Conservation (phyloP, 2,113 vertebrate species). For the Hipposideros armiger region DNA sequence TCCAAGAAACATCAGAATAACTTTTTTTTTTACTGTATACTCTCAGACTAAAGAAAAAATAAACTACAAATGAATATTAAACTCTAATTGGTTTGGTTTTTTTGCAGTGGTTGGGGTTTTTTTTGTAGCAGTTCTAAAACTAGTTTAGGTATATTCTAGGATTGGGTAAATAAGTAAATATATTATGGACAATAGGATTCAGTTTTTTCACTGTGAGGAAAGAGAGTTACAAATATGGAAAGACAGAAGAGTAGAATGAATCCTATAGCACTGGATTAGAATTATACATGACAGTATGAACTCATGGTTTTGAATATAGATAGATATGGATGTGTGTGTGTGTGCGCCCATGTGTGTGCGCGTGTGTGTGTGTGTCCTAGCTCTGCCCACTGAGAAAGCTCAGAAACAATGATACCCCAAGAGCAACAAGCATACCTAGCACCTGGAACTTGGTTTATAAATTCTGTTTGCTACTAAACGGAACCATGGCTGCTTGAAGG, state of each 20-base stretch:
- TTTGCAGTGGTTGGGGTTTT: not conserved
- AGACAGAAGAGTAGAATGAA: not conserved
- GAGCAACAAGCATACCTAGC: not conserved
- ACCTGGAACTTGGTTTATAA: conserved; percentile 19
- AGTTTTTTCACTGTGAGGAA: not conserved
- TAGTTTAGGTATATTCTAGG: conserved; percentile 12
- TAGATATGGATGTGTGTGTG: not conserved
- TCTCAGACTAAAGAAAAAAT: conserved; percentile 6
- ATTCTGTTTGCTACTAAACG: conserved; percentile 28
- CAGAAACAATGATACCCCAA: not conserved
- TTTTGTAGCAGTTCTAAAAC: not conserved
- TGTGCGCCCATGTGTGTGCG: not conserved
- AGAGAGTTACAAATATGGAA: conserved; percentile 32
- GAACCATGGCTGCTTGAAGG: not conserved
- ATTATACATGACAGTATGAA: not conserved
- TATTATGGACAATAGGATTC: not conserved
- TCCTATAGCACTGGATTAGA: not conserved
- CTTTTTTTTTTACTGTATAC: not conserved
- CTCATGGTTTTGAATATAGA: not conserved
- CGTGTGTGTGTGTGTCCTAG: not conserved
- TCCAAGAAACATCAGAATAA: not conserved
- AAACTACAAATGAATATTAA: conserved; percentile 34
- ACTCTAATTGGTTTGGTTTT: not conserved
- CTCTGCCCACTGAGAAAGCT: not conserved
- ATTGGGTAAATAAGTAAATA: conserved; percentile 54